Evolutionary conservation across 2,797 vertebrate genomes (phyloP).

Genomic region (Eleutherodactylus coqui): DNA sequence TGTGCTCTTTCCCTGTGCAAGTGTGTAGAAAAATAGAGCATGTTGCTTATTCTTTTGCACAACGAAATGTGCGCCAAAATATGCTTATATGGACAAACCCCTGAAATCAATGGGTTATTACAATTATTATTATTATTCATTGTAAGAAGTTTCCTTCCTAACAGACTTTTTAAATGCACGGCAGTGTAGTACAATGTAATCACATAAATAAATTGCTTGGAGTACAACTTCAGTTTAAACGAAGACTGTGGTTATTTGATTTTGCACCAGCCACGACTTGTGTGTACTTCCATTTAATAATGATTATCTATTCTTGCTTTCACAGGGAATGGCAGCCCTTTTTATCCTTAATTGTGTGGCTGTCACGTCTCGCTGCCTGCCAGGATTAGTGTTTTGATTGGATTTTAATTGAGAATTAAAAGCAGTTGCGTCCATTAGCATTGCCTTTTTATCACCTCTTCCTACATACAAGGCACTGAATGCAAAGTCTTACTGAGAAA

Average conservation of each 20-base stretch:
- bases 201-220: neutral
- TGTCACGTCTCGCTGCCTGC: slow-evolving; percentile 26
- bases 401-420: slow-evolving; percentile 38
- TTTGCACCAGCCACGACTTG: neutral
- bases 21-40: no score
- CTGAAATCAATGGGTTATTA: no score
- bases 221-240: neutral
- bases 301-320: slow-evolving; percentile 17
- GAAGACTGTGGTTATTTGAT: neutral
- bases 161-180: neutral
- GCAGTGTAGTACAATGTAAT: neutral
- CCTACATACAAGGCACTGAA: neutral
- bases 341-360: slow-evolving; percentile 28
- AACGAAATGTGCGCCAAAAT: no score
- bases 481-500: neutral
- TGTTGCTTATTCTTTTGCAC: no score
- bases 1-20: no score
- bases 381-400: slow-evolving; percentile 31
- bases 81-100: no score
- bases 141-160: neutral
- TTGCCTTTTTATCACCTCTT: slow-evolving; percentile 24
- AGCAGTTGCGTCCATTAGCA: neutral
- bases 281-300: slow-evolving; percentile 19
- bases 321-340: neutral
- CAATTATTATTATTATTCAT: no score